Base-by-base conservation (phyloP, 2,797 vertebrate genomes). In the Linurgus olivaceus region DNA sequence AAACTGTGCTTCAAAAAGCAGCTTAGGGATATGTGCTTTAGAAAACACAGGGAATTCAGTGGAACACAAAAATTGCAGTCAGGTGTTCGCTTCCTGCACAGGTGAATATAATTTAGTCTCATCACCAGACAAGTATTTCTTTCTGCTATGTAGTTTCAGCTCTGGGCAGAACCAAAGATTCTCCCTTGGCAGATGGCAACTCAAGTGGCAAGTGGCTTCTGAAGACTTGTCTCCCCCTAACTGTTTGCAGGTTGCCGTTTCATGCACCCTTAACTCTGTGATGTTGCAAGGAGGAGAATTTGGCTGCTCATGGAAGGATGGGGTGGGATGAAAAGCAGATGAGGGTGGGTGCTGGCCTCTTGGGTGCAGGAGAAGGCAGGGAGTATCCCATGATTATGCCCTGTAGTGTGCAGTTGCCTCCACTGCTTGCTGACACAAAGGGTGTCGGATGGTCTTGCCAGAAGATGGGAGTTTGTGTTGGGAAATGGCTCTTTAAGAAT, bases 61-160 rank as follows among this genome's bases (percentile, higher is more conserved):
- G 57, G 21, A 17, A 33, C 24, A 28, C 23, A 23, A 6, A 40
- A 54, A 7, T 21, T 15, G 28, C 12, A 7, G n/a, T 19, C 21
- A 17, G 17, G 10, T 35, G 55, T 42, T 50, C 7, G 1, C 40
- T 42, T 48, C 3, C n/a, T 28, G 23, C 44, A 17, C 25, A 50
- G 24, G 28, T 28, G 20, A 29, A 5, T 51, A 4, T 5, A 3
- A 24, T 25, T 47, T 33, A 24, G 23, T 65, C 40, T 38, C 26
- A 3, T 23, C 26, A 20, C 25, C 51, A 62, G 68, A 13, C 1
- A 2, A 5, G 11, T 7, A 3, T 38, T 63, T 55, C 25, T 57
- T 47, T 85, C 33, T 33, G 26, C 6, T 38, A 0, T 2, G 1
- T n/a, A 4, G 47, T 47, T 59, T 52, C 37, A 51, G 0, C 33